Evolutionary conservation across 2,797 vertebrate genomes (phyloP), one percentile per base, ranked within the genome.

Genomic region (Eurystomus glaucurus): DNA sequence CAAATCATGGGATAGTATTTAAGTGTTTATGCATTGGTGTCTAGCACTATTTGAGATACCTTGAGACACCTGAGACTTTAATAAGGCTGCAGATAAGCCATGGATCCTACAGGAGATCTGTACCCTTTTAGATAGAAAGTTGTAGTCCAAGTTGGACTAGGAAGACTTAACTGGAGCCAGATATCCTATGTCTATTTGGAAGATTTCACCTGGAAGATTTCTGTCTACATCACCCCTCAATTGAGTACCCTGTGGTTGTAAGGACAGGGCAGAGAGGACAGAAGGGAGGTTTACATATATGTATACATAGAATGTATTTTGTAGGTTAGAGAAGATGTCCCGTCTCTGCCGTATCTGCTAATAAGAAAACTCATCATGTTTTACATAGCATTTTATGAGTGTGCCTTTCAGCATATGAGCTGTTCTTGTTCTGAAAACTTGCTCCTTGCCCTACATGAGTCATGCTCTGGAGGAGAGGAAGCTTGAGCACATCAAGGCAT

Each of bases 401-500:
- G 20, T 37, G 5, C 14, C 46, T 81, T 78, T 71, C 79, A 78
- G 57, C 13, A 23, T 10, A 29, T 7, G 8, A 35, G 21, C 37
- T 87, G 11, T 52, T 76, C 31, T 76, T 82, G 4, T 55, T 77
- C 48, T 71, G 31, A 74, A 72, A 82, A 62, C 4, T 6, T 84
- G 5, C 14, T 81, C 13, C 48, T 90, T 72, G 28, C 13, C 25
- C 14, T 64, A 11, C 2, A 0, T 9, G 48, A 31, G 8, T 52
- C 10, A 1, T 72, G 76, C 14, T 9, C 37, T 55, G 50, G 46
- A 93, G 48, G 26, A 84, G 28, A 65, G 6, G 17, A 55, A 81
- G 14, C 28, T 51, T 83, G 46, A 70, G 6, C 0, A 0, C 15
- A 50, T 80, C 25, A 50, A 70, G 13, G 26, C 37, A 28, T 25